Percentiles rank a stretch among this genome's conserved stretches.
Conservation (phyloP, 2,888 invertebrate species). For the Hanleya hanleyi region DNA sequence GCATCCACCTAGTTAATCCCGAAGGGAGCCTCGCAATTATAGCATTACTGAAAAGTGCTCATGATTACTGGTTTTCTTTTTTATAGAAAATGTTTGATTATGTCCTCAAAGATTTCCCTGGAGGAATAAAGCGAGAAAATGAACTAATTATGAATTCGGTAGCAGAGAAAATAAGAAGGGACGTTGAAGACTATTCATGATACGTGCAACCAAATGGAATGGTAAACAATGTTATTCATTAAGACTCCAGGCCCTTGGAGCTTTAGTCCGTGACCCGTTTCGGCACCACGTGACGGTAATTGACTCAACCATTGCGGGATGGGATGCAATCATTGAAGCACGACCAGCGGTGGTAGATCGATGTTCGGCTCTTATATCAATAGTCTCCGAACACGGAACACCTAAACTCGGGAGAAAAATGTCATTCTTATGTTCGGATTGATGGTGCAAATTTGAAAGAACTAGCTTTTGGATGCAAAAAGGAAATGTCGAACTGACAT, state of each 20-base stretch:
- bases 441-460: too few species aligned
- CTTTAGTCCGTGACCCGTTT: background rate
- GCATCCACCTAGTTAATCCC: too few species aligned
- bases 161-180: background rate
- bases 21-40: too few species aligned
- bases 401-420: background rate
- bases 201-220: background rate
- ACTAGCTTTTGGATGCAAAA: too few species aligned
- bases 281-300: background rate
- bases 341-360: background rate
- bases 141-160: background rate
- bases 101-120: too few species aligned
- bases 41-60: too few species aligned
- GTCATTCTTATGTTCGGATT: background rate
- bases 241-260: background rate
- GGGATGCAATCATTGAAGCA: background rate
- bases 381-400: background rate
- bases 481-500: too few species aligned
- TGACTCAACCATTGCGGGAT: background rate
- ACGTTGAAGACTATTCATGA: background rate
- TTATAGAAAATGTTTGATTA: too few species aligned
- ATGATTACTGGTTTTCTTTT: too few species aligned
- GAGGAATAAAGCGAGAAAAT: too few species aligned
- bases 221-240: background rate
- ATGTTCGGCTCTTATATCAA: background rate